Conservation (phyloP, 2,113 vertebrate species). For the Scortum barcoo region DNA sequence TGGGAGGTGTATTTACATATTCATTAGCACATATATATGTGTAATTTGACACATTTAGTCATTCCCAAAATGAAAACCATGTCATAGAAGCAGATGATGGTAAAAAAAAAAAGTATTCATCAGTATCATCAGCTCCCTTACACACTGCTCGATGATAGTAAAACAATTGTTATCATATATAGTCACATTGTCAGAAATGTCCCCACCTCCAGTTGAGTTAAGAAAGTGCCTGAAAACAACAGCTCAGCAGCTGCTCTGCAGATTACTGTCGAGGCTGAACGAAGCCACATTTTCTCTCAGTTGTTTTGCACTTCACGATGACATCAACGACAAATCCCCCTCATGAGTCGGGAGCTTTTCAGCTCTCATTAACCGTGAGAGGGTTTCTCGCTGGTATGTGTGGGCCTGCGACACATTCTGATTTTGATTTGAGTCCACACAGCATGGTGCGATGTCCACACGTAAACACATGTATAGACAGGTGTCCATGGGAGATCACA, state of each 20-base stretch:
- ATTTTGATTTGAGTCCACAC: slow-evolving; percentile 14
- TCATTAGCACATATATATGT: not conserved
- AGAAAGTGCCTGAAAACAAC: slow-evolving; percentile 59
- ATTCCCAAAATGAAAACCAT: not conserved
- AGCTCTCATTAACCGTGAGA: slow-evolving; percentile 56
- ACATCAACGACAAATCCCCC: slow-evolving; percentile 60
- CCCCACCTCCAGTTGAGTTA: slow-evolving; percentile 30
- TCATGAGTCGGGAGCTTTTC: slow-evolving; percentile 53
- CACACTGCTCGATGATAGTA: not conserved
- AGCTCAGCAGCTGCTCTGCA: slow-evolving; percentile 70
- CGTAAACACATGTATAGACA: not conserved
- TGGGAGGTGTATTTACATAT: not conserved
- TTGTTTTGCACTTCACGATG: slow-evolving; percentile 53
- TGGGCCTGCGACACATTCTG: not conserved
- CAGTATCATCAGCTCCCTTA: slow-evolving; percentile 1
- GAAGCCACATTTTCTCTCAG: slow-evolving; percentile 63
- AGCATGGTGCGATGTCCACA: not conserved
- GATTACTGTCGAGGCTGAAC: slow-evolving; percentile 60
- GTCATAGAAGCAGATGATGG: not conserved
- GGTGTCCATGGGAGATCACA: slow-evolving; percentile 10
- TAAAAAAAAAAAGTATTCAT: not conserved
- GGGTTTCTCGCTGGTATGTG: slow-evolving; percentile 4
- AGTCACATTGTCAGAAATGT: slow-evolving; percentile 10
- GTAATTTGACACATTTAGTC: not conserved
- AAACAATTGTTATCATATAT: not conserved